A percentile compares a stretch with the other conserved stretches of the same genome.
These are phyloP conservation scores for Teinopalpus imperialis DNA, from an alignment of 2,888 invertebrate species.

Conservation along the genomic window DNA sequence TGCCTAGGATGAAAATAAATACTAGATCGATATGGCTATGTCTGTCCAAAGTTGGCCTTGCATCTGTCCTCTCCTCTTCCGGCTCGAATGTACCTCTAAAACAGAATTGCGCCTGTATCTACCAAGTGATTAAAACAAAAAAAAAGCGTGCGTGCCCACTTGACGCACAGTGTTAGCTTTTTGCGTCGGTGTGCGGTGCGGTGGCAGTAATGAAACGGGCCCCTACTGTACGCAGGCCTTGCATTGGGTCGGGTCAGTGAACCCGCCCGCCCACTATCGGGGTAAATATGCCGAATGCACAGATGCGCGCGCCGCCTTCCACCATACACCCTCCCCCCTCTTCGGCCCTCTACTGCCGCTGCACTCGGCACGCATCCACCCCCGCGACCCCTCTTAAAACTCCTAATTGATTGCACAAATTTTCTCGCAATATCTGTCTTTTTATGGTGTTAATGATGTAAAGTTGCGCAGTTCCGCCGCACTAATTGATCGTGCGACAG, in stretches of 20 bases:
- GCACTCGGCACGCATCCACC: slow-evolving; percentile 70
- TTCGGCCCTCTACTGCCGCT: slow-evolving; percentile 54
- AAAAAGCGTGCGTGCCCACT: slow-evolving; percentile 68
- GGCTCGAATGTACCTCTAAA: slow-evolving; percentile 31
- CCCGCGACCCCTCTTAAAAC: slow-evolving; percentile 69
- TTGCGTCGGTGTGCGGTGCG: slow-evolving; percentile 64
- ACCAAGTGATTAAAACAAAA: slow-evolving; percentile 38
- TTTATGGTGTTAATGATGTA: slow-evolving; percentile 79
- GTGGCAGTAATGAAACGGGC: slow-evolving; percentile 72
- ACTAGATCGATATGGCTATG: slow-evolving; percentile 58
- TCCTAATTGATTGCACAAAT: slow-evolving; percentile 82
- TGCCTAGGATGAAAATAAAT: slow-evolving; percentile 63
- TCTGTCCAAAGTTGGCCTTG: slow-evolving; percentile 39
- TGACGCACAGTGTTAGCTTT: slow-evolving; percentile 72
- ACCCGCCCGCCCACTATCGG: slow-evolving; percentile 78
- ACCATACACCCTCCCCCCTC: slow-evolving; percentile 36
- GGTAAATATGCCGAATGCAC: slow-evolving; percentile 82
- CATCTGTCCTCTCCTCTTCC: slow-evolving; percentile 35
- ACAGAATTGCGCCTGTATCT: slow-evolving; percentile 36
- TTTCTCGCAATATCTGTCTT: slow-evolving; percentile 81
- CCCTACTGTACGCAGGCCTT: slow-evolving; percentile 74
- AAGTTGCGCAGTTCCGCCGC: slow-evolving; percentile 72
- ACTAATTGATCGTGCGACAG: slow-evolving; percentile 68
- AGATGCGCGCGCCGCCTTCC: slow-evolving; percentile 78
- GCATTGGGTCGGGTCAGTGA: slow-evolving; percentile 80